Base-by-base conservation (phyloP, 2,888 invertebrate species). In the Parnassius smintheus region DNA sequence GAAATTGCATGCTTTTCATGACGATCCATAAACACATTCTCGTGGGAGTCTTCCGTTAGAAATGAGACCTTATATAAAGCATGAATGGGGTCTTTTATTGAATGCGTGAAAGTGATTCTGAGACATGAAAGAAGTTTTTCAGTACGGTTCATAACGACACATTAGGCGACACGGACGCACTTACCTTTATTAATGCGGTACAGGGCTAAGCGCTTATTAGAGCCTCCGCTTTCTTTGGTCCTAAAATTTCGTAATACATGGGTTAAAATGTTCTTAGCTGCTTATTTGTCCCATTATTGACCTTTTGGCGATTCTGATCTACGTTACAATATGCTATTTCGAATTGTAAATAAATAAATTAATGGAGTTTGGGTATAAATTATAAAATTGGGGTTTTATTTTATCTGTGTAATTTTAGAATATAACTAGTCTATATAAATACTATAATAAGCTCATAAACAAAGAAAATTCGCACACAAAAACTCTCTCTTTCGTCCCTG, bases 141-240 rank as follows among this genome's bases (percentile, higher is more conserved):
- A 83, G 88, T 81, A 81, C 77, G 82, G 83, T 80, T 80, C 83
- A 83, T 90, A 88, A 90, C 86, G 84, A 81, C 85, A 88, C 88
- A 90, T 90, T 90, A 89, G 85, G 79, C 78, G 83, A 82, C 84
- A 84, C 78, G 81, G 82, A 79, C 82, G 80, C 84, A 81, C 83
- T 88, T 86, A 88, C 88, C 86, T 89, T 87, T 88, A 88, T 86
- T 86, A 88, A 88, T 88, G 86, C 76, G 83, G 80, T 84, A 87
- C 88, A 88, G 80, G 85, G 82, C 78, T 84, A 80, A 75, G 79
- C 81, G 82, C 84, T 87, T 80, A 79, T 46, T 54, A 42, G 51
- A 51, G 25, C 58, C 62, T 56, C 48, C 13, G 13, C 50, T 64
- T 62, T 63, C 44, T 50, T 62, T 62, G 65, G 46, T 50, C 64